These are phyloP conservation scores for Drosophila yooni DNA, from an alignment of 2,888 invertebrate species.

Conservation along the genomic window DNA sequence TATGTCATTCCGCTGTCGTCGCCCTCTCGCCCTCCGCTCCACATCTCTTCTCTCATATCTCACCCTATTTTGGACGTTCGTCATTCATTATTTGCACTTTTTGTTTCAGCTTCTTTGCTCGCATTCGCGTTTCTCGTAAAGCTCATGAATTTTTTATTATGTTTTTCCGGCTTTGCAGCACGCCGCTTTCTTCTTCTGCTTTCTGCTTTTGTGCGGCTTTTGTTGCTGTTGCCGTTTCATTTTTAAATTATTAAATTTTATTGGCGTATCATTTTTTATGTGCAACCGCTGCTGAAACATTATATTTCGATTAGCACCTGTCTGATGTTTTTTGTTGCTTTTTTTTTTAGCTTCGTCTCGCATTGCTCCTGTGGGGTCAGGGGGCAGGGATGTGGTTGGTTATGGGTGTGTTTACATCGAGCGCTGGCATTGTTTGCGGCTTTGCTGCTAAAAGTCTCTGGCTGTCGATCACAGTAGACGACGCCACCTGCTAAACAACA, in stretches of 20 bases:
- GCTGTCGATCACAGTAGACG: slow-evolving; percentile 48
- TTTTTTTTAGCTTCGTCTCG: slow-evolving; percentile 24
- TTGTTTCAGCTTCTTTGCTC: slow-evolving; percentile 63
- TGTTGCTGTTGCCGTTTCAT: slow-evolving; percentile 64
- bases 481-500: slow-evolving; percentile 59
- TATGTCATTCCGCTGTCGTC: slow-evolving; percentile 72
- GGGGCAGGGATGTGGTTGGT: background rate
- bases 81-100: slow-evolving; percentile 81
- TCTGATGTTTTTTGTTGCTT: slow-evolving; percentile 54
- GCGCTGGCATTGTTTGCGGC: slow-evolving; percentile 49
- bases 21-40: slow-evolving; percentile 9
- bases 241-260: slow-evolving; percentile 82
- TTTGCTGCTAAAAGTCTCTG: slow-evolving; percentile 40
- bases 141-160: slow-evolving; percentile 81
- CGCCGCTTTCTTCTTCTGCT: background rate
- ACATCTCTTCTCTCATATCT: background rate
- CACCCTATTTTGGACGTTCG: slow-evolving; percentile 46
- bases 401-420: slow-evolving; percentile 33
- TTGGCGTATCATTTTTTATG: slow-evolving; percentile 80
- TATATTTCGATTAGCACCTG: slow-evolving; percentile 83
- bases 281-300: slow-evolving; percentile 75
- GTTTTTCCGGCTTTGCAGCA: slow-evolving; percentile 64
- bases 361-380: slow-evolving; percentile 27
- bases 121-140: slow-evolving; percentile 49
- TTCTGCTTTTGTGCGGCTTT: slow-evolving; percentile 10